Percentiles rank a stretch among this genome's conserved stretches.
Evolutionary conservation across 30 jellyfish, hydroid and myxozoan genomes (phyloP).

Genomic region (Hydractinia symbiolongicarpus): DNA sequence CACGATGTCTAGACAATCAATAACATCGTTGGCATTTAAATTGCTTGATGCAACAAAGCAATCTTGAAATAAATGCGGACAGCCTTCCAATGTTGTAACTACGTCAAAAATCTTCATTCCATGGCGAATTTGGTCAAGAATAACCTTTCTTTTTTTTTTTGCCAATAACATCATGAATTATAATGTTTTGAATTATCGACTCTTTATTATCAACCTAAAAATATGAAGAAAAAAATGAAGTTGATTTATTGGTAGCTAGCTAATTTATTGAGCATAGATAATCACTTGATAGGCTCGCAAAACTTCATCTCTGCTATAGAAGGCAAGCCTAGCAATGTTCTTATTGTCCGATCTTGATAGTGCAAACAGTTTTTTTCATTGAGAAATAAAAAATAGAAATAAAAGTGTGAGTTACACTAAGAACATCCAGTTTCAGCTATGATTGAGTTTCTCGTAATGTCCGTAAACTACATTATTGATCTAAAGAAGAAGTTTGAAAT

Average conservation of each 20-base stretch:
- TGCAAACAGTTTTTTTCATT: too few species aligned
- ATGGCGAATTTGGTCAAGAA: neutral
- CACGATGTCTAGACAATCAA: neutral
- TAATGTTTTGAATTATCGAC: neutral
- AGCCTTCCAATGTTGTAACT: neutral
- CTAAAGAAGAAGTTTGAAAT: neutral
- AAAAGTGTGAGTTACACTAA: neutral
- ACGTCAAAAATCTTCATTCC: slow-evolving; percentile 1
- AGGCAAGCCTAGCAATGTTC: too few species aligned
- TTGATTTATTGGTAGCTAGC: too few species aligned
- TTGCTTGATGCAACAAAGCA: neutral
- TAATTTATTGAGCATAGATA: too few species aligned
- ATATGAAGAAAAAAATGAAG: neutral
- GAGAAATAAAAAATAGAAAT: neutral
- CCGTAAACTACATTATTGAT: neutral
- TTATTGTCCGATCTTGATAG: too few species aligned
- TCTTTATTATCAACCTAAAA: neutral
- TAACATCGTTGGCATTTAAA: neutral
- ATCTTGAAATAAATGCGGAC: neutral
- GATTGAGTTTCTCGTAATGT: neutral
- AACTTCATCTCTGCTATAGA: too few species aligned
- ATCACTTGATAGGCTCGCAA: too few species aligned
- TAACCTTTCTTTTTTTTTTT: neutral
- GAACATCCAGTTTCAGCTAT: slow-evolving; percentile 4
- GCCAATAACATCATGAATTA: neutral